Evolutionary conservation across 2,113 vertebrate genomes (phyloP), one percentile per base, ranked within the genome.

Genomic region (Monopterus albus): DNA sequence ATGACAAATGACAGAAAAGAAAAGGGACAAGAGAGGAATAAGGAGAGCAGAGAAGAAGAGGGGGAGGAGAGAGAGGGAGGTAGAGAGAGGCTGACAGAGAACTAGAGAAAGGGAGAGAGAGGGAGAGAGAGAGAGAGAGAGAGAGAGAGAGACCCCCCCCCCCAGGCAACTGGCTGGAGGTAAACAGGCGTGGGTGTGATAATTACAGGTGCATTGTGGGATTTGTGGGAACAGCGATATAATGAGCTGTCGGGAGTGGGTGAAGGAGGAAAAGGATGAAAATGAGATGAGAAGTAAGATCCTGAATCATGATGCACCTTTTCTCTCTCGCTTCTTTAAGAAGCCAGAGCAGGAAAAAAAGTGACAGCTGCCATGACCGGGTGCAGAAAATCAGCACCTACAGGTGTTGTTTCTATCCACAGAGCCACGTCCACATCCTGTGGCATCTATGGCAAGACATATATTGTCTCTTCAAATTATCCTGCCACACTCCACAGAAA

Each of bases 171-270:
- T 91, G 91, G 88, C 88, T 88, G 71, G 85, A 91, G 87, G 88
- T 92, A 91, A 91, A 91, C 91, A 91, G 75, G 83, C 60, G 91
- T 91, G 85, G 89, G 91, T 15, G 83, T 70, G 61, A 87, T 90
- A 90, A 91, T 92, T 88, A 89, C 90, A 90, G 88, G 88, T 90
- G 90, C 90, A 90, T 87, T 87, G 89, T 91, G 89, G 89, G 88
- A 90, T 85, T 91, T 89, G 87, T 85, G 87, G 90, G 88, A 88
- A 79, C 81, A 82, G 82, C n/a, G 35, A 78, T 89, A 92, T 90
- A 91, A 91, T 90, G 89, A 91, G 91, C 88, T 91, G 88, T 88
- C 79, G 56, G 73, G 81, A 71, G 86, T 88, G 87, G 80, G 84
- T 80, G 91, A 87, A 77, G 73, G 84, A 87, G 86, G 85, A 81